Evolutionary conservation across 2,888 invertebrate species (phyloP), one percentile per base, ranked within the genome.

Genomic region (Chrysina gloriosa): DNA sequence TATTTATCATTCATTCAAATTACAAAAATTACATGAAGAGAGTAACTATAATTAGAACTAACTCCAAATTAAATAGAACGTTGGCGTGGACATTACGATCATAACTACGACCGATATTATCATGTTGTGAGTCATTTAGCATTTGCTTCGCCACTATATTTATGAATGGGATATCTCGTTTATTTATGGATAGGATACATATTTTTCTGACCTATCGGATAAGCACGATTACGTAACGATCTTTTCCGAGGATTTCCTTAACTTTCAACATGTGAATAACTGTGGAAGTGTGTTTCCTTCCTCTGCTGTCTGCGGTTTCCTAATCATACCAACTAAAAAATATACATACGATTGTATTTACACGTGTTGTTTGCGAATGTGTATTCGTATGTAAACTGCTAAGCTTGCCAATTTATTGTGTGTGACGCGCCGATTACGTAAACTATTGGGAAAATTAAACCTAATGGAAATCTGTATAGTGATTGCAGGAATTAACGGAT

Each of bases 211-310:
- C n/a, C 23, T 23, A 7, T 36, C 48, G 48, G 11, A 34, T 56
- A 34, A 23, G 11, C 36, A 21, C 36, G 56, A 34, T 23, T 34
- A 56, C 23, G 23, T 11, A 36, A 56, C 56, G 21, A n/a, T 36
- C 23, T 56, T 56, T 56, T 56, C 36, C 56, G 23, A 34, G 23
- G 56, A 56, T 56, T 56, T 56, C 56, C 56, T 56, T 29, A 36
- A 56, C 39, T 56, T 56, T 36, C 36, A 56, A 56, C 56, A 21
- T 34, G 9, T 21, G 56, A 34, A 54, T 34, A 54, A 36, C 11
- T 56, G 16, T 31, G 56, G 56, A 56, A 56, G 56, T 56, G 36
- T 39, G 39, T 56, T 56, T 56, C 56, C 56, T 56, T 36, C 36
- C 25, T 54, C 5, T 4, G 19, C 29, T 56, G 56, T 56, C 11